Percentiles rank a stretch among this genome's conserved stretches.
Evolutionary conservation across 2,888 invertebrate genomes (phyloP).

Genomic region (Pomacea canaliculata): DNA sequence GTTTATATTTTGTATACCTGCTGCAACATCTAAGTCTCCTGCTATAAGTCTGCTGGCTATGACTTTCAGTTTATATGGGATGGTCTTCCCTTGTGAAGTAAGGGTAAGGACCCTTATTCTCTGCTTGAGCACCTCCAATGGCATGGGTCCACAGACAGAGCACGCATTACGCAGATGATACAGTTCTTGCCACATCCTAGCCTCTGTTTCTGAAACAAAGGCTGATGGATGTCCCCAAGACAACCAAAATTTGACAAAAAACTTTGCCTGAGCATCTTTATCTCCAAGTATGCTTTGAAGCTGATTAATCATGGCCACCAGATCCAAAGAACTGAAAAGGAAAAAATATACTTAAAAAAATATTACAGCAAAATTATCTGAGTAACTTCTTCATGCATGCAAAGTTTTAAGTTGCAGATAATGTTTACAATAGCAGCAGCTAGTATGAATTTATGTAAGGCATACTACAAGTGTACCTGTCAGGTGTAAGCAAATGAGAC

Average conservation of each 20-base stretch:
- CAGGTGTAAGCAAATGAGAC: conserved; percentile 13
- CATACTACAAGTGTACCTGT: neutral
- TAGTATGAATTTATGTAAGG: neutral
- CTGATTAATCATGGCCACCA: conserved; percentile 10
- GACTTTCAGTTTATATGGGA: neutral
- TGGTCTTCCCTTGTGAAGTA: neutral
- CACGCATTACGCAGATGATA: conserved; percentile 26
- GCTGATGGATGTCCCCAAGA: conserved; percentile 54
- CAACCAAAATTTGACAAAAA: conserved; percentile 47
- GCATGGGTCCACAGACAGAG: conserved; percentile 31
- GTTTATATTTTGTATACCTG: neutral
- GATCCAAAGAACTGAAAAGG: conserved; percentile 3
- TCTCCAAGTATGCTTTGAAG: conserved; percentile 44
- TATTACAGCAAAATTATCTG: too few species aligned
- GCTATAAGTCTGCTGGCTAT: neutral
- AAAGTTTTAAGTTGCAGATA: too few species aligned
- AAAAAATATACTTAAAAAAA: neutral
- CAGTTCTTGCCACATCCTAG: conserved; percentile 29
- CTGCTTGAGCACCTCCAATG: conserved; percentile 29
- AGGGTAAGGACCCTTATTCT: conserved; percentile 41
- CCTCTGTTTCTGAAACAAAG: conserved; percentile 39
- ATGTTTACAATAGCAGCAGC: too few species aligned
- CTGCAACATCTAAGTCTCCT: conserved; percentile 16
- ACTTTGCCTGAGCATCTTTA: conserved; percentile 43
- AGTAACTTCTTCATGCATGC: too few species aligned